Conservation (phyloP, 1,140 invertebrate genomes). For the Bombus balteatus region DNA sequence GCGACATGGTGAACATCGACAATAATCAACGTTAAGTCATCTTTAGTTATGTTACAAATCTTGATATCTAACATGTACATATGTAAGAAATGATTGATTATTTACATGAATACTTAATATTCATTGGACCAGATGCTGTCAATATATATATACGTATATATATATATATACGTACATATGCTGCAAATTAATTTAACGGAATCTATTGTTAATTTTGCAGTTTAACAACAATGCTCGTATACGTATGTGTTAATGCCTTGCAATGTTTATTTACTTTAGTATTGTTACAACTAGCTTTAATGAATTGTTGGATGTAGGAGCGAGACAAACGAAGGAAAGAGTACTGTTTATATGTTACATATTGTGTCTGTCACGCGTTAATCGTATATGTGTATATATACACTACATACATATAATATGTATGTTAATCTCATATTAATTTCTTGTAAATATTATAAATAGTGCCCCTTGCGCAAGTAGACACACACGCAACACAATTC, state of each 20-base stretch:
- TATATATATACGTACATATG: constrained; percentile 12
- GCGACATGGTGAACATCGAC: constrained; percentile 54
- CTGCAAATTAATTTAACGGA: constrained; percentile 37
- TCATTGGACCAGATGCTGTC: constrained; percentile 69
- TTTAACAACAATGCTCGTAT: constrained; percentile 69
- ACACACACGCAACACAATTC: constrained; percentile 5
- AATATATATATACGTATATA: constrained; percentile 26
- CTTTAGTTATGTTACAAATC: constrained; percentile 43
- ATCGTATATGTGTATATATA: constrained; percentile 65
- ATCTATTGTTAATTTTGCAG: constrained; percentile 37
- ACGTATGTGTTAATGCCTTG: constrained; percentile 68
- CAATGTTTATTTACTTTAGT: constrained; percentile 72
- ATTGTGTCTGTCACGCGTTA: constrained; percentile 29
- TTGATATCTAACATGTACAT: constrained; percentile 55
- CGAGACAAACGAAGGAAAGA: constrained; percentile 32
- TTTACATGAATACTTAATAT: constrained; percentile 71
- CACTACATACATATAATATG: constrained; percentile 31
- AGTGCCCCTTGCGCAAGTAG: constrained; percentile 25
- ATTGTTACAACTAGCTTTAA: constrained; percentile 71
- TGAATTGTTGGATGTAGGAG: constrained; percentile 57
- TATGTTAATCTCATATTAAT: constrained; percentile 46
- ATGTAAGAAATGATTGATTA: constrained; percentile 57
- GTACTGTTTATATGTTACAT: constrained; percentile 42
- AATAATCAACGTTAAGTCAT: constrained; percentile 63
- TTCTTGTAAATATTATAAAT: constrained; percentile 54